Evolutionary conservation across 2,888 invertebrate species (phyloP).

Genomic region (Lepeophtheirus nordmannii): DNA sequence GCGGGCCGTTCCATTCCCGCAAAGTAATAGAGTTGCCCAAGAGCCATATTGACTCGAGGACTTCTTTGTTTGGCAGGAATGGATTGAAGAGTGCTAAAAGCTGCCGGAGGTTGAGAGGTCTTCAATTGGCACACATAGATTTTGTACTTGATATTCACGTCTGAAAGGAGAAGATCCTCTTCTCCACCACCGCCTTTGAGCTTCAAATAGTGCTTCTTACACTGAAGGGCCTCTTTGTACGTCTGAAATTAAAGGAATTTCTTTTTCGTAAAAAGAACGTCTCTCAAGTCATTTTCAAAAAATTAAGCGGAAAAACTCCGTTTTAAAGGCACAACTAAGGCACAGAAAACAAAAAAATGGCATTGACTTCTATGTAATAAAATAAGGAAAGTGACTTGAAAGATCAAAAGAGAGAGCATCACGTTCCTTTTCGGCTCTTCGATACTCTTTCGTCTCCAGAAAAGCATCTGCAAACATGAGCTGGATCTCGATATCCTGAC

Average conservation of each 20-base stretch:
- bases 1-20: slow-evolving; percentile 54
- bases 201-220: slow-evolving; percentile 1
- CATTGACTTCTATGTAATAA: too few species aligned
- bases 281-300: background rate
- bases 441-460: background rate
- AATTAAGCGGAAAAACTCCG: background rate
- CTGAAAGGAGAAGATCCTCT: slow-evolving; percentile 2
- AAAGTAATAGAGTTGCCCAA: slow-evolving; percentile 54
- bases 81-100: slow-evolving; percentile 39
- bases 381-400: too few species aligned
- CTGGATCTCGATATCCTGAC: slow-evolving; percentile 4
- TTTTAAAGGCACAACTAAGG: too few species aligned
- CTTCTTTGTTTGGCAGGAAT: slow-evolving; percentile 50
- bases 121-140: slow-evolving; percentile 20
- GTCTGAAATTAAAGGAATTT: background rate
- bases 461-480: slow-evolving; percentile 17
- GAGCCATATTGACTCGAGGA: slow-evolving; percentile 56
- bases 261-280: background rate
- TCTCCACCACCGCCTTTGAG: background rate
- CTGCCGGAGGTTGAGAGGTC: slow-evolving; percentile 31
- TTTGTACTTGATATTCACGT: slow-evolving; percentile 24
- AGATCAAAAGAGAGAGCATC: too few species aligned
- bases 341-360: too few species aligned
- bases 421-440: slow-evolving; percentile 7
- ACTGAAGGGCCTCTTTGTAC: background rate